Conservation (phyloP, 2,888 invertebrate genomes). For the Drosophila putrida region DNA sequence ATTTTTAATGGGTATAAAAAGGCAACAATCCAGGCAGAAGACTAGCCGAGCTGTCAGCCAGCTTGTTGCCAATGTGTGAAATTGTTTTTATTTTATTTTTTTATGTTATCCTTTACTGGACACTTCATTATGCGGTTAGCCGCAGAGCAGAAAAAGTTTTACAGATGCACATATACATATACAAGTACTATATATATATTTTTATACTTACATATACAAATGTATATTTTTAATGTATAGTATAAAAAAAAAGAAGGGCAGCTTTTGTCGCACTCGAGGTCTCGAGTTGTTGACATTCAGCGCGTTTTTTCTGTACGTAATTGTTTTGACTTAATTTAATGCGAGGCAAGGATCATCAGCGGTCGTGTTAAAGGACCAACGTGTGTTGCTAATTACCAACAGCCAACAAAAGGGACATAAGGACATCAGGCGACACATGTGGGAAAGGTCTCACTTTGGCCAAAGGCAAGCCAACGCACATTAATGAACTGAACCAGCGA, state of each 20-base stretch:
- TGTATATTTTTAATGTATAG: slow-evolving; percentile 38
- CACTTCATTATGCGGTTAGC: slow-evolving; percentile 70
- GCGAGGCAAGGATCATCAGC: slow-evolving; percentile 67
- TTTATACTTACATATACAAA: slow-evolving; percentile 16
- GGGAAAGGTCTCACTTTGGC: slow-evolving; percentile 31
- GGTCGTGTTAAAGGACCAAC: slow-evolving; percentile 64
- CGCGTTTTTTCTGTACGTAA: slow-evolving; percentile 50
- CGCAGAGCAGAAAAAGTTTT: slow-evolving; percentile 41
- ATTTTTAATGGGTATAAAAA: slow-evolving; percentile 7
- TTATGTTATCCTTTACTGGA: slow-evolving; percentile 67
- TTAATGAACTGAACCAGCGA: slow-evolving; percentile 44
- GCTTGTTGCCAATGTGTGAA: slow-evolving; percentile 61
- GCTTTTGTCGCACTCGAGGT: slow-evolving; percentile 8
- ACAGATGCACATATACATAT: slow-evolving; percentile 14
- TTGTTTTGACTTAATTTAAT: slow-evolving; percentile 82
- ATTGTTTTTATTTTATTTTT: slow-evolving; percentile 61
- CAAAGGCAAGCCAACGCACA: slow-evolving; percentile 50
- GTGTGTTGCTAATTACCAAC: slow-evolving; percentile 78
- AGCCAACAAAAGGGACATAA: slow-evolving; percentile 34
- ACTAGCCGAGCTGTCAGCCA: slow-evolving; percentile 37
- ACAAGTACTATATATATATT: slow-evolving; percentile 37
- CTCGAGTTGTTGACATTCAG: slow-evolving; percentile 23
- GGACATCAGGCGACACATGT: slow-evolving; percentile 26
- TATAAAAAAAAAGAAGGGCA: slow-evolving; percentile 25
- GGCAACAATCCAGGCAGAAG: slow-evolving; percentile 17